These are phyloP conservation scores for Malaclemys terrapin DNA, from an alignment of 2,113 vertebrate species.

Conservation along the genomic window DNA sequence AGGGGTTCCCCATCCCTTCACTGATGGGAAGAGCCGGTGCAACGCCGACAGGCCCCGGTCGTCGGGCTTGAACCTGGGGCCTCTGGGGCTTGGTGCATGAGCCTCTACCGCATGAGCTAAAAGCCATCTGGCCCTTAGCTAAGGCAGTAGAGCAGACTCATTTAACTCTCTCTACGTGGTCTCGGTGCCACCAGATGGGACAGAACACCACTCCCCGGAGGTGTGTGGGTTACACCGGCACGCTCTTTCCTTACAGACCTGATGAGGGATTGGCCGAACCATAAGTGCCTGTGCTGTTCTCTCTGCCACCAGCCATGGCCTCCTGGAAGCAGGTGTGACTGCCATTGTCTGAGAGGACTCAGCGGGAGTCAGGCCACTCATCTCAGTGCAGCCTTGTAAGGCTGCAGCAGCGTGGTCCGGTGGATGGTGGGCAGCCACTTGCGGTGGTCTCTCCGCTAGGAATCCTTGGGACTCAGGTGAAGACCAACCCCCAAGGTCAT, in stretches of 20 bases:
- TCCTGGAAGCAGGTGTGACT: background rate
- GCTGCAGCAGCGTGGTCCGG: background rate
- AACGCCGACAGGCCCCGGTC: too few relatives aligned
- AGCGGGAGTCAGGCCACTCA: background rate
- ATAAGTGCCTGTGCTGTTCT: background rate
- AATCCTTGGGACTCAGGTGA: background rate
- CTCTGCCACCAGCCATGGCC: accelerated
- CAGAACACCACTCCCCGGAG: too few relatives aligned
- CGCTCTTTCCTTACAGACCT: background rate
- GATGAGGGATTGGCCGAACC: background rate
- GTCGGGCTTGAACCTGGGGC: too few relatives aligned
- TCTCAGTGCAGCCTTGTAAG: background rate
- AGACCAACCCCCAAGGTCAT: background rate
- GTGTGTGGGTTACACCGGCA: background rate
- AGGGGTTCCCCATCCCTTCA: accelerated
- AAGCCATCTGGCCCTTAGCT: too few relatives aligned
- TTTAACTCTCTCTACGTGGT: too few relatives aligned
- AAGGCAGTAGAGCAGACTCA: too few relatives aligned
- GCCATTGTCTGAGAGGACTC: accelerated
- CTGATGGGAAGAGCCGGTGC: accelerated
- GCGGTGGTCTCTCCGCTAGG: background rate
- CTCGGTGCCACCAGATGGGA: too few relatives aligned
- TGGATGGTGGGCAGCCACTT: background rate
- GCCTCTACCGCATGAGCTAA: too few relatives aligned
- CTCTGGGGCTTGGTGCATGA: too few relatives aligned